Percentiles rank a stretch among this genome's conserved stretches.
phyloP scores from a whole-genome alignment of 2,888 invertebrate species.

The Crossocerus cetratus region DNA sequence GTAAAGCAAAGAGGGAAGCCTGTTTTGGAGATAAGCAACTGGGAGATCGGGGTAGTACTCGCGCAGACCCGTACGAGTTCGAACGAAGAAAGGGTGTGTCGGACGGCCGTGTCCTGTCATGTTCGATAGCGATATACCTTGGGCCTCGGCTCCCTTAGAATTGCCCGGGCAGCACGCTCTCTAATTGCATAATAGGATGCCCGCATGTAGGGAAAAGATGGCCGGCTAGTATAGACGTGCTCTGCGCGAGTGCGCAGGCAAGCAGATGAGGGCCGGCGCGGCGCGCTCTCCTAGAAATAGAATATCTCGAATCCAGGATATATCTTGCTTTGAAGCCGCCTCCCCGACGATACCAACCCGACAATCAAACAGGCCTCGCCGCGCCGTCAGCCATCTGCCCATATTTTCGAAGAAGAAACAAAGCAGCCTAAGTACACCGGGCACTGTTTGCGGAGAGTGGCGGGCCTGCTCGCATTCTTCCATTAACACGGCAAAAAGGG shows the following conservation, averaged over 20 bases:
- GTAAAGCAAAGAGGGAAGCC: constrained; percentile 47
- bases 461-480: constrained; percentile 50
- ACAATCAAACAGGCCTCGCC: neutral
- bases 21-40: constrained; percentile 74
- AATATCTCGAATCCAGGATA: constrained; percentile 25
- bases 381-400: neutral
- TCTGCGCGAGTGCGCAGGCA: constrained; percentile 10
- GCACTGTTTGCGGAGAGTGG: constrained; percentile 35
- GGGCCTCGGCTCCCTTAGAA: constrained; percentile 70
- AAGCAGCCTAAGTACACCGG: constrained; percentile 30
- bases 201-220: constrained; percentile 66
- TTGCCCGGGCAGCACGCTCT: constrained; percentile 66
- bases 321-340: neutral
- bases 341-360: neutral
- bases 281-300: constrained; percentile 50
- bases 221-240: constrained; percentile 54
- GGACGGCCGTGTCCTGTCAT: constrained; percentile 76
- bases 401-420: neutral
- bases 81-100: constrained; percentile 77
- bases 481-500: constrained; percentile 48
- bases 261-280: constrained; percentile 46
- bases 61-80: constrained; percentile 64
- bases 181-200: constrained; percentile 77
- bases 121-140: constrained; percentile 76
- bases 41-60: constrained; percentile 55